These are phyloP conservation scores for Drosophila meridiana DNA, from an alignment of 2,888 invertebrate genomes.

Conservation along the genomic window DNA sequence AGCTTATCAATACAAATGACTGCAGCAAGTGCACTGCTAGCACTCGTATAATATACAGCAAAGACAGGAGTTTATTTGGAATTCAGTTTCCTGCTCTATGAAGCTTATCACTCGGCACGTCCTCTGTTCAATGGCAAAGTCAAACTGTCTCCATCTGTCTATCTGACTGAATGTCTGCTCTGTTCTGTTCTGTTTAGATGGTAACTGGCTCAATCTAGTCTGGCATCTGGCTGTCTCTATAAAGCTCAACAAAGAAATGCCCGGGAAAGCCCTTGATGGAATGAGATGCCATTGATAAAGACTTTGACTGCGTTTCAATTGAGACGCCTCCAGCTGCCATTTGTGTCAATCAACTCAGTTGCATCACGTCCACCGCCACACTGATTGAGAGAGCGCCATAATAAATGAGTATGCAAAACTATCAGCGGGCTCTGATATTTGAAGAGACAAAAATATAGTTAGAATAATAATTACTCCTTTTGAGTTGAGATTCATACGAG, in stretches of 20 bases:
- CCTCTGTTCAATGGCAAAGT: conserved; percentile 68
- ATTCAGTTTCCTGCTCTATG: not conserved
- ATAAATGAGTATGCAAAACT: conserved; percentile 26
- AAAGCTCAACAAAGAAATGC: conserved; percentile 38
- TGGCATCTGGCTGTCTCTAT: conserved; percentile 44
- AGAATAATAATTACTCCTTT: too few relatives aligned
- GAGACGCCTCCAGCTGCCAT: conserved; percentile 19
- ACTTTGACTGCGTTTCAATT: conserved; percentile 17
- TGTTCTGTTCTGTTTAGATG: not conserved
- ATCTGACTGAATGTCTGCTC: not conserved
- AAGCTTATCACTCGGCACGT: conserved; percentile 58
- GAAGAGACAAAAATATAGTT: not conserved
- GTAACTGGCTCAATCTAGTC: conserved; percentile 58
- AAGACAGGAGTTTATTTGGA: not conserved
- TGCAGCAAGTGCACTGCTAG: conserved; percentile 40
- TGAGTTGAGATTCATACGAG: too few relatives aligned
- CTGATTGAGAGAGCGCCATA: conserved; percentile 58
- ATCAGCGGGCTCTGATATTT: not conserved
- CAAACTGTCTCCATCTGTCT: conserved; percentile 55
- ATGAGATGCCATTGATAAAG: conserved; percentile 30
- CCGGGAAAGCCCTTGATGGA: conserved; percentile 34
- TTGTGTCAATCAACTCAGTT: conserved; percentile 61
- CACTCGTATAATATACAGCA: conserved; percentile 1
- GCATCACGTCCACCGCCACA: conserved; percentile 39
- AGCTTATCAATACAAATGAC: conserved; percentile 64